Evolutionary conservation across 1,140 invertebrate species (phyloP).

Genomic region (Drosophila kepulauana): DNA sequence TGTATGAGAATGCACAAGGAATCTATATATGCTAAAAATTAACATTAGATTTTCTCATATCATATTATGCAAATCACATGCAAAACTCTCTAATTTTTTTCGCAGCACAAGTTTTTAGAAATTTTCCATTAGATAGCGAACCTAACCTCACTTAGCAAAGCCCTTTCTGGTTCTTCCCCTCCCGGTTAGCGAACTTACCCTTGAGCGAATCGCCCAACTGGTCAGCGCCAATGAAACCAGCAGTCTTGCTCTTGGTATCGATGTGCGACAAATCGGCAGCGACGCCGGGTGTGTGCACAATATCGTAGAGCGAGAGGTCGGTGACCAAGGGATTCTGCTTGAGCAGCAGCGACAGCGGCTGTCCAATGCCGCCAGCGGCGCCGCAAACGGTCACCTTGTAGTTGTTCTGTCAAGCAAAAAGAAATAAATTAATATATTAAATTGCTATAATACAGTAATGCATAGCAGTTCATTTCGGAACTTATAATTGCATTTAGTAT

Average conservation of each 20-base stretch:
- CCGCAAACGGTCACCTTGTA: conserved; percentile 98
- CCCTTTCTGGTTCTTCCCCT: not conserved
- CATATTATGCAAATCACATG: conserved; percentile 3
- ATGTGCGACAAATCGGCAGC: conserved; percentile 99
- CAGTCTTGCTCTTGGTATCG: conserved; percentile 94
- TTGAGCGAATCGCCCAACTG: conserved; percentile 88
- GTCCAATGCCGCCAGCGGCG: conserved; percentile 98
- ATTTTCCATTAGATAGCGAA: conserved; percentile 40
- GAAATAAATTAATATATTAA: not conserved
- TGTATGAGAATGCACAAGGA: not conserved
- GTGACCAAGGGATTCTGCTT: conserved; percentile 95
- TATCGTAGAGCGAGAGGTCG: conserved; percentile 96
- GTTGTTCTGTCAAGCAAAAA: conserved; percentile 66
- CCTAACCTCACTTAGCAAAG: conserved; percentile 66
- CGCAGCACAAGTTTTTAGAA: not conserved
- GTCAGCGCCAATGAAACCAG: conserved; percentile 91
- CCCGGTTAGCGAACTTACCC: conserved; percentile 73
- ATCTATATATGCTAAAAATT: not conserved
- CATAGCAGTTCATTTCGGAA: not conserved
- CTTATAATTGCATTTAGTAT: not conserved
- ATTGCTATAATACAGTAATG: not conserved
- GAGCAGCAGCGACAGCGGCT: conserved; percentile 97
- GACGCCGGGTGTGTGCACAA: conserved; percentile 98
- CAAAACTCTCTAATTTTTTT: conserved; percentile 4
- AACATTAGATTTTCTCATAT: not conserved